Evolutionary conservation across 2,888 invertebrate species (phyloP).

Genomic region (Torymus texanus): DNA sequence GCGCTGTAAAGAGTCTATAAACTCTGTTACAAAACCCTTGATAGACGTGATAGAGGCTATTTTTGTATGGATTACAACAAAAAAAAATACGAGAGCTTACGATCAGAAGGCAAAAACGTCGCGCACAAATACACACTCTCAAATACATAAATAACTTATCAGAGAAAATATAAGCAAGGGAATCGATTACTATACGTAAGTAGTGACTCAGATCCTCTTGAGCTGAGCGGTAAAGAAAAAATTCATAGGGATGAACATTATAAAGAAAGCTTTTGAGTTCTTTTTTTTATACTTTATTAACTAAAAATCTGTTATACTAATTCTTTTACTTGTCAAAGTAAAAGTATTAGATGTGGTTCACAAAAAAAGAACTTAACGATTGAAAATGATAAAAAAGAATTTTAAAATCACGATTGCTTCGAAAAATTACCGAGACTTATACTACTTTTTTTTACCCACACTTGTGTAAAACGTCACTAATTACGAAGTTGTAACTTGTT

Average conservation of each 20-base stretch:
- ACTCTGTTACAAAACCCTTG: background rate
- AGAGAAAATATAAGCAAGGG: slow-evolving; percentile 15
- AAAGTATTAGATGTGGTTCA: slow-evolving; percentile 25
- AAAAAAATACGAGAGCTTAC: slow-evolving; percentile 32
- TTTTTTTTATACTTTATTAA: too few relatives aligned
- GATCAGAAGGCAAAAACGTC: slow-evolving; percentile 27
- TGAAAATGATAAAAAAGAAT: slow-evolving; percentile 1
- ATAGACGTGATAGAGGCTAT: slow-evolving; percentile 17
- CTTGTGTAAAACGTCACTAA: slow-evolving; percentile 54
- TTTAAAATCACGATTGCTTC: background rate
- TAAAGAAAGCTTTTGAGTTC: slow-evolving; percentile 7
- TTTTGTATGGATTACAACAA: slow-evolving; percentile 14
- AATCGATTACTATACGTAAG: slow-evolving; percentile 36
- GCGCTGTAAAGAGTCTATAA: slow-evolving; percentile 13
- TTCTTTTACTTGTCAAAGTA: slow-evolving; percentile 31
- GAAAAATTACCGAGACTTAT: slow-evolving; percentile 16
- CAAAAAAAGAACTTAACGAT: background rate
- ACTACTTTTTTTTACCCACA: slow-evolving; percentile 24
- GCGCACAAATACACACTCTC: slow-evolving; percentile 9
- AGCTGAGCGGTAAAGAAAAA: slow-evolving; percentile 6
- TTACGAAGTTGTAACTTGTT: slow-evolving; percentile 52
- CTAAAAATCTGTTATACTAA: background rate
- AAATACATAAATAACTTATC: slow-evolving; percentile 13
- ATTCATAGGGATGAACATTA: slow-evolving; percentile 4
- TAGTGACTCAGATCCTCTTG: slow-evolving; percentile 1